Base-by-base conservation (phyloP, 2,797 vertebrate species). In the Lutra lutra region DNA sequence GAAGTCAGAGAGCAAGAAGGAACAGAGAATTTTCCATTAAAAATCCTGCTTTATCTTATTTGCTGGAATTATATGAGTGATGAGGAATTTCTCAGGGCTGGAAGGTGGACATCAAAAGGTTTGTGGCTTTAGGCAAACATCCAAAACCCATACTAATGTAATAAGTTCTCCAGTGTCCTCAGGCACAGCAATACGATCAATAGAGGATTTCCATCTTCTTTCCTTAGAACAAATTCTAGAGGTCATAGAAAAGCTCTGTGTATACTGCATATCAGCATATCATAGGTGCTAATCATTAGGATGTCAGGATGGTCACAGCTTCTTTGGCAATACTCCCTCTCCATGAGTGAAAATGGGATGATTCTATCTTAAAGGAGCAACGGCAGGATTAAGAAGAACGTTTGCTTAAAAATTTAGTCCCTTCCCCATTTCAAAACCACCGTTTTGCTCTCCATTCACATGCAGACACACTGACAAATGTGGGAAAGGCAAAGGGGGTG, bases 21-120 rank as follows among this genome's bases (percentile, higher is more conserved):
- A 54, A 25, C 8, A 62, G 20, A 86, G 0, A 83, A 89, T 58
- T 17, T 88, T 66, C 29, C 15, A 43, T 40, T 89, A 72, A 83
- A 97, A 97, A 83, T 87, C 93, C 48, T 32, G n/a, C 48, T 94
- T 32, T 77, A 62, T 94, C 78, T 97, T 92, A 89, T 89, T 83
- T 91, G 2, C 3, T 51, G 25, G 89, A 75, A 20, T n/a, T 27
- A 38, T 18, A 14, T 89, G 78, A 96, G 20, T 84, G 91, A 80
- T 72, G 75, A 92, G 51, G 51, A 96, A 90, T 93, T 91, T 95
- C 80, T 96, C 54, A 89, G 89, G 91, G 80, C 10, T 60, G 72
- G 73, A 95, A 97, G 91, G 21, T 78, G 4, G 54, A 95, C 89
- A 70, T 92, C 66, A 51, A 72, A 91, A 97, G 79, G 60, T 87